phyloP scores from a whole-genome alignment of 2,888 invertebrate genomes.

The Rotaria macrura region DNA sequence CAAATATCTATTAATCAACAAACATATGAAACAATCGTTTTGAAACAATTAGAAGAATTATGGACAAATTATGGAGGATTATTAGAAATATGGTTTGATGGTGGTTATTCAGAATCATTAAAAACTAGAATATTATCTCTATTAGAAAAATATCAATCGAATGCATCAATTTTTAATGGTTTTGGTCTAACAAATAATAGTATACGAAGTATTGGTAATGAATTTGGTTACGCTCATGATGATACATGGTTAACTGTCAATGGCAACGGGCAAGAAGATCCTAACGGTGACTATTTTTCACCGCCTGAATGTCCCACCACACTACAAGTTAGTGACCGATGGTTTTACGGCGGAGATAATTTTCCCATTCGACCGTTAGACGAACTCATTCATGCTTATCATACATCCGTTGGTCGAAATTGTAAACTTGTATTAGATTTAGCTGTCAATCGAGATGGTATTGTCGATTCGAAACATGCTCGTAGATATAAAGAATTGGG shows the following conservation, averaged over 20 bases:
- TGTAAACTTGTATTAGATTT: not conserved
- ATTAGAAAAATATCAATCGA: not conserved
- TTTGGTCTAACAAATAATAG: not conserved
- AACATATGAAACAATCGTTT: not conserved
- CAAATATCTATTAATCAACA: not conserved
- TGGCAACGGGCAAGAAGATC: not conserved
- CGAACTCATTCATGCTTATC: not conserved
- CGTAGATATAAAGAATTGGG: not conserved
- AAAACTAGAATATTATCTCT: not conserved
- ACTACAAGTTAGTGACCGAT: not conserved
- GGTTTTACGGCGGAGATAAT: not conserved
- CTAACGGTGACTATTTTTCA: not conserved
- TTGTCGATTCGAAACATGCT: not conserved
- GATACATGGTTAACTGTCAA: not conserved
- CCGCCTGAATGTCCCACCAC: not conserved
- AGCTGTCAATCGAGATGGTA: not conserved
- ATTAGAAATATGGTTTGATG: conserved; percentile 4
- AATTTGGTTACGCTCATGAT: not conserved
- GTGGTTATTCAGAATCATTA: not conserved
- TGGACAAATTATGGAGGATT: not conserved
- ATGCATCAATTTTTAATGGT: not conserved
- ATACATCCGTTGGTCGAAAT: not conserved
- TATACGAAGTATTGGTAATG: not conserved
- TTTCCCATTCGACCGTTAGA: not conserved
- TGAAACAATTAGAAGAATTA: not conserved